Evolutionary conservation across 2,797 vertebrate species (phyloP).

Genomic region (Sylvilagus floridanus): DNA sequence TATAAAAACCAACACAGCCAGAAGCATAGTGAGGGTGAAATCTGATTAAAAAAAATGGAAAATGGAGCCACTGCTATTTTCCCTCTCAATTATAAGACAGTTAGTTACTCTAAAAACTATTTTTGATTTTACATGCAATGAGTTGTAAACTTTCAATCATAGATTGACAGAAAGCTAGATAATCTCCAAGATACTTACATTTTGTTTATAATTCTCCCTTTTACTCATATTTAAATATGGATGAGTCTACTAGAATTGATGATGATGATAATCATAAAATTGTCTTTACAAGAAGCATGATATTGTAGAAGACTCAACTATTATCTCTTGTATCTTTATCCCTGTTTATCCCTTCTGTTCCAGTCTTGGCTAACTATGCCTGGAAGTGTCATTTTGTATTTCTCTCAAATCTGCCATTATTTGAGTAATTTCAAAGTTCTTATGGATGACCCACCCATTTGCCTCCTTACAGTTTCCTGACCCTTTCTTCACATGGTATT

Average conservation of each 20-base stretch:
- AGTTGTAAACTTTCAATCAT: neutral
- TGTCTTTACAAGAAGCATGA: neutral
- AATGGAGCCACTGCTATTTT: neutral
- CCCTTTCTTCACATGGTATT: neutral
- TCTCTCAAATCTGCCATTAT: neutral
- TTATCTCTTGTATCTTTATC: neutral
- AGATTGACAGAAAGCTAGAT: neutral
- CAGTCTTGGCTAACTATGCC: neutral
- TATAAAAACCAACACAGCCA: neutral
- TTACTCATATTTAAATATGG: neutral
- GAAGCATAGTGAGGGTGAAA: neutral
- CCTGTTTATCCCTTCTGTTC: neutral
- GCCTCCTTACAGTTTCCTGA: neutral
- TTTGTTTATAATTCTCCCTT: neutral
- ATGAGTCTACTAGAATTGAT: neutral
- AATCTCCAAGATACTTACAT: neutral
- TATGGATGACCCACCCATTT: neutral
- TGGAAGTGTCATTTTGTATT: neutral
- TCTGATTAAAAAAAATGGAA: neutral
- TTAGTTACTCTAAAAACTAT: neutral
- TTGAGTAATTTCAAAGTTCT: neutral
- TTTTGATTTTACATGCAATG: neutral
- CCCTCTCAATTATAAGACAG: neutral
- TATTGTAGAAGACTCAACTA: neutral
- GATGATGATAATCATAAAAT: neutral